phyloP scores from a whole-genome alignment of 2,113 vertebrate species.

The Leuciscus idus region DNA sequence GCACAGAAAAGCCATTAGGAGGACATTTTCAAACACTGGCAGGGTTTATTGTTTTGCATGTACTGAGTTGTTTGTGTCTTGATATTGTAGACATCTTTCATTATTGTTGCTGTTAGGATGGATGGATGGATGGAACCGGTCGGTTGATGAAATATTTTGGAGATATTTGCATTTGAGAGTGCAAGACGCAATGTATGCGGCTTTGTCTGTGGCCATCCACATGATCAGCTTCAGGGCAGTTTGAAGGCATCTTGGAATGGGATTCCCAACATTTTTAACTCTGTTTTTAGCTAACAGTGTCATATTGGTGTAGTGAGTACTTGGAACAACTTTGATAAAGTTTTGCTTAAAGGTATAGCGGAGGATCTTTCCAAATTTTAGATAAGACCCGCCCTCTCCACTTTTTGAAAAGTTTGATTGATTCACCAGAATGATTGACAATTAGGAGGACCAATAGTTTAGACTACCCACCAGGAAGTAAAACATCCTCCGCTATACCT shows the following conservation, averaged over 20 bases:
- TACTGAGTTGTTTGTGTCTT: slow-evolving; percentile 18
- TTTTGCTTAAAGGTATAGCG: no score
- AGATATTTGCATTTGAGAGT: not conserved
- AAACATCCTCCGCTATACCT: no score
- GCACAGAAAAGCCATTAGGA: slow-evolving; percentile 44
- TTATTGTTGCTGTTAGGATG: not conserved
- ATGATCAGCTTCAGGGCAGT: slow-evolving; percentile 13
- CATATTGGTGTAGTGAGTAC: not conserved
- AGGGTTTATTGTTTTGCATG: slow-evolving; percentile 37
- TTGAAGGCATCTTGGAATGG: slow-evolving; percentile 17
- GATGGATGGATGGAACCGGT: not conserved
- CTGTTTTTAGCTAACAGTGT: not conserved
- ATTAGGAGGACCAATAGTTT: no score
- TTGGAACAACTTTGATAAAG: not conserved
- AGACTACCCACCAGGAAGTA: no score
- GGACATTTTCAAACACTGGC: slow-evolving; percentile 26
- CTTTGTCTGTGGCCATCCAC: slow-evolving; percentile 27
- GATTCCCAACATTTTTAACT: slow-evolving; percentile 23
- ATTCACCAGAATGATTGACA: no score
- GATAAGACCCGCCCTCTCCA: no score
- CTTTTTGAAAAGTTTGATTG: no score
- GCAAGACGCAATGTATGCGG: not conserved
- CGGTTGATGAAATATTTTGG: not conserved
- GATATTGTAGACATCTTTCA: not conserved
- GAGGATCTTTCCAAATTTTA: no score